phyloP scores from a whole-genome alignment of 2,888 invertebrate species.

The Amphipyra berbera region DNA sequence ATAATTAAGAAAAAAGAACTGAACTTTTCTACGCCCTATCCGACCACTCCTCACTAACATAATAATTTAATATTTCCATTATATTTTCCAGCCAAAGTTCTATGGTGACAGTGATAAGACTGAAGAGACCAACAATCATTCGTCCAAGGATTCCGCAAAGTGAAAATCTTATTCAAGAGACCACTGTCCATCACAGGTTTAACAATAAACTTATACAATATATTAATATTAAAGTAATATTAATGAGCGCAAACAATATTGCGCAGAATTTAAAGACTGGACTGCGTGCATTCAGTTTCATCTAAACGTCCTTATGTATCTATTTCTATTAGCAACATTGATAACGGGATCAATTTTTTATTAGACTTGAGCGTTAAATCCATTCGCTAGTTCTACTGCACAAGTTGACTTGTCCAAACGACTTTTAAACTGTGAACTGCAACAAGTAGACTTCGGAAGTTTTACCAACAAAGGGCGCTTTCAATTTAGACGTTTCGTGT shows the following conservation, averaged over 20 bases:
- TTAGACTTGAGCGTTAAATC: no score
- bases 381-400: no score
- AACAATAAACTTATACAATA: slow-evolving; percentile 45
- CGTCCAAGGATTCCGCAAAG: slow-evolving; percentile 86
- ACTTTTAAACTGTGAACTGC: no score
- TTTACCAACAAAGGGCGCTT: no score
- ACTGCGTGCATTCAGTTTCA: slow-evolving; percentile 44
- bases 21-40: no score
- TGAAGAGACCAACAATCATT: slow-evolving; percentile 89
- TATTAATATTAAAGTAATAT: slow-evolving; percentile 38
- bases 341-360: slow-evolving; percentile 57
- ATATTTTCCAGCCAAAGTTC: slow-evolving; percentile 90
- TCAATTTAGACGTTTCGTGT: no score
- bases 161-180: slow-evolving; percentile 66
- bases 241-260: slow-evolving; percentile 12
- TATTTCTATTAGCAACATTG: slow-evolving; percentile 35
- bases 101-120: slow-evolving; percentile 91
- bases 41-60: no score
- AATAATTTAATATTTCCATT: slow-evolving; percentile 12
- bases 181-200: slow-evolving; percentile 56
- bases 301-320: slow-evolving; percentile 33
- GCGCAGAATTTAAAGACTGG: slow-evolving; percentile 39
- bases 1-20: no score
- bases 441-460: no score
- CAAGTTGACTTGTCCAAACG: no score